phyloP scores from a whole-genome alignment of 2,888 invertebrate genomes.

The Drosophila mimetica region DNA sequence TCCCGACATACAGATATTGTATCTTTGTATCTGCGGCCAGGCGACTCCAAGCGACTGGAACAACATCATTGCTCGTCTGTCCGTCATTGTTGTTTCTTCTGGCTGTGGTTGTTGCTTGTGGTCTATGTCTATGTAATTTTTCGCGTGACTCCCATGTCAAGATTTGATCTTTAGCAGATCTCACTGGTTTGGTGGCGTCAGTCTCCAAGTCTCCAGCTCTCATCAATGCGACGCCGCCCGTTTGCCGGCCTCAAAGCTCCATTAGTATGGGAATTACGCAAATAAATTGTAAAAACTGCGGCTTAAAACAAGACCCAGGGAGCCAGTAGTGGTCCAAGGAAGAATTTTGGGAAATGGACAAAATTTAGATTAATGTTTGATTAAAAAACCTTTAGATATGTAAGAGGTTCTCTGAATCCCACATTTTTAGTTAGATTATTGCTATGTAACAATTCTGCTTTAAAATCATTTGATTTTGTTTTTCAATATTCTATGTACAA shows the following conservation, averaged over 20 bases:
- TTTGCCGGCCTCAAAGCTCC: conserved; percentile 3
- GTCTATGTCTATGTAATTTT: conserved; percentile 44
- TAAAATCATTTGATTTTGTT: too few relatives aligned
- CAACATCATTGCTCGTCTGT: conserved; percentile 32
- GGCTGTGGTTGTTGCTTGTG: conserved; percentile 26
- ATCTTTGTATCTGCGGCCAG: conserved; percentile 6
- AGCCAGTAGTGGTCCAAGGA: not conserved
- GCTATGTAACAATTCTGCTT: too few relatives aligned
- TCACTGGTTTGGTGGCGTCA: conserved; percentile 40
- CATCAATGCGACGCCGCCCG: conserved; percentile 52
- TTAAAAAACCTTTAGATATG: too few relatives aligned
- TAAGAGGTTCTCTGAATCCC: too few relatives aligned
- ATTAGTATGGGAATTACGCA: conserved; percentile 7
- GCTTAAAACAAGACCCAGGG: not conserved
- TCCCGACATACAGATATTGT: conserved; percentile 26
- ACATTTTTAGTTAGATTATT: too few relatives aligned
- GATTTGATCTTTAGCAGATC: conserved; percentile 33
- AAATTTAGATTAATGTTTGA: too few relatives aligned
- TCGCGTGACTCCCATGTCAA: conserved; percentile 73
- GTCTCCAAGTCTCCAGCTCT: conserved; percentile 45
- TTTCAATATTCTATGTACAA: too few relatives aligned
- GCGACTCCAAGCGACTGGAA: conserved; percentile 17
- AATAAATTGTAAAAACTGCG: not conserved
- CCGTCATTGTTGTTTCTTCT: conserved; percentile 43
- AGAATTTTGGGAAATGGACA: too few relatives aligned